Base-by-base conservation (phyloP, 2,888 invertebrate species). In the Hipparchia semele region DNA sequence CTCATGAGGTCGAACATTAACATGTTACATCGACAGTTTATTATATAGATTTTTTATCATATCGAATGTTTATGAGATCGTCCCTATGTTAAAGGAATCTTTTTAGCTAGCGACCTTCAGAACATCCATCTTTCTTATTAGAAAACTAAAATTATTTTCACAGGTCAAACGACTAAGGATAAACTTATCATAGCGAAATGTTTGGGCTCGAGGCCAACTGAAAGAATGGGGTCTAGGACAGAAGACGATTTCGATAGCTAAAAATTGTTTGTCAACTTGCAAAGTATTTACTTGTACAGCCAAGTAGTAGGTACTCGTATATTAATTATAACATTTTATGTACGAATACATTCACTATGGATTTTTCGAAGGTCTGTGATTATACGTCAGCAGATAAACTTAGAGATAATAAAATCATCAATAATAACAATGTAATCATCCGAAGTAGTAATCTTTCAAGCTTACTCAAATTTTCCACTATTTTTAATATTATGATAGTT, bases 151-250 rank as follows among this genome's bases (percentile, higher is more conserved):
- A 59, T 2, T 59, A 60, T 33, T 39, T 33, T 60, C 58, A 10
- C 33, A 39, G 59, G 39, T 60, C 59, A 39, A 10, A 60, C 10
- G 10, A 39, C 33, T 39, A 53, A 65, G 65, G 33, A 23, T 33
- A 10, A 65, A 13, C 54, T 62, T 62, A 62, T 6, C 58, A 64
- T 64, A 60, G 46, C 56, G 59, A 67, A 70, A 56, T 67, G 12
- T 65, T 73, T 62, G 67, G 70, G 70, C 70, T 59, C 61, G 23
- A 70, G 61, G 70, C 73, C 73, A 73, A 73, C 33, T 39, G 45
- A 65, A 58, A 54, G 12, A 70, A 73, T 73, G 61, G 53, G 73
- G 73, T 73, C 73, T 66, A 67, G 70, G 73, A 61, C 67, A 69
- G 51, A 13, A 65, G 45, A 49, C 51, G 45, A 5, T 13, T 56